phyloP scores from a whole-genome alignment of 2,797 vertebrate species.

The Coracias cyanogaster region DNA sequence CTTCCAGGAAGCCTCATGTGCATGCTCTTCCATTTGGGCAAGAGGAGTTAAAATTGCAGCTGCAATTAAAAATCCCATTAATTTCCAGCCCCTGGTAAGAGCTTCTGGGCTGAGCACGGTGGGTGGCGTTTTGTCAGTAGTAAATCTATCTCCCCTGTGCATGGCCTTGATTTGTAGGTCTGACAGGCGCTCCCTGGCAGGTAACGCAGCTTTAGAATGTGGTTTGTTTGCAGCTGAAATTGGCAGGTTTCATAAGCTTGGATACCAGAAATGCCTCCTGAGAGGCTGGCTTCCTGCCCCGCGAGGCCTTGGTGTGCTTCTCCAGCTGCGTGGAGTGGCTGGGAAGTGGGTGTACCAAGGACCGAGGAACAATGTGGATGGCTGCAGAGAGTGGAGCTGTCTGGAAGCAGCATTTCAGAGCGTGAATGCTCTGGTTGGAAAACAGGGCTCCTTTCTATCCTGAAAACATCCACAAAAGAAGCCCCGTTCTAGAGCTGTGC shows the following conservation, averaged over 20 bases:
- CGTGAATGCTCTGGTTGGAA: not conserved
- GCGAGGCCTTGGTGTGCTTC: rapidly evolving
- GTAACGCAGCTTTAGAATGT: not conserved
- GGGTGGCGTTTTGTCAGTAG: not conserved
- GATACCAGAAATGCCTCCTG: not conserved
- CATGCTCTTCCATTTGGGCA: not conserved
- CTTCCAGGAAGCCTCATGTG: not conserved
- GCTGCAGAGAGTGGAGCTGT: not conserved
- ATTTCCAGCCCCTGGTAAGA: not conserved
- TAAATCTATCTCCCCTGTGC: not conserved
- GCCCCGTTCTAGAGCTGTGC: rapidly evolving
- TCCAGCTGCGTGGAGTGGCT: rapidly evolving
- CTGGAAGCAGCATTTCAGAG: not conserved
- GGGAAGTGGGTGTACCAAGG: not conserved
- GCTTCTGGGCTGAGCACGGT: not conserved
- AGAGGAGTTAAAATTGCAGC: not conserved
- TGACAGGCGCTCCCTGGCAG: not conserved
- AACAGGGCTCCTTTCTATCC: not conserved
- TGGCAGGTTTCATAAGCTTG: not conserved
- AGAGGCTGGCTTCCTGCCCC: not conserved
- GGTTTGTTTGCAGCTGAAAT: not conserved
- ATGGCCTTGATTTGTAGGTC: not conserved
- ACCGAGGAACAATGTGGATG: rapidly evolving
- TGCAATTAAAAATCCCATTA: not conserved
- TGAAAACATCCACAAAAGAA: not conserved